Conservation (phyloP, 1,140 invertebrate species). For the Drosophila nebulosa region DNA sequence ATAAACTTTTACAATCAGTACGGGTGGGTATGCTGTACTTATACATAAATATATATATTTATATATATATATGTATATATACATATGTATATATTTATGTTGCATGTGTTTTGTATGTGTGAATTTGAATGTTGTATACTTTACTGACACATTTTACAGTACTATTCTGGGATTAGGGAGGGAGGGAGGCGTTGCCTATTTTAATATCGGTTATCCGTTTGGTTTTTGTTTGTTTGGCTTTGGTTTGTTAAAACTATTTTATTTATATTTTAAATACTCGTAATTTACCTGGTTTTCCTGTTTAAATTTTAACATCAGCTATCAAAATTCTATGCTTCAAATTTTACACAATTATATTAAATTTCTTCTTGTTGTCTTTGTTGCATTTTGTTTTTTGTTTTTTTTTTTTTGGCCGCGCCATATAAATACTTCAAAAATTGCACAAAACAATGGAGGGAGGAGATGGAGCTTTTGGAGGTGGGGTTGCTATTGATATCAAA, state of each 20-base stretch:
- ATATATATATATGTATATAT: constrained; percentile 7
- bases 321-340: constrained; percentile 56
- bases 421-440: constrained; percentile 68
- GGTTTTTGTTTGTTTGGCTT: neutral
- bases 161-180: neutral
- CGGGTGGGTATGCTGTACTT: constrained; percentile 46
- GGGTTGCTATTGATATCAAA: constrained; percentile 40
- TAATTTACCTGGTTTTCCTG: constrained; percentile 70
- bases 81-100: too few relatives aligned
- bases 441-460: constrained; percentile 47
- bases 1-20: constrained; percentile 57
- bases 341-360: constrained; percentile 47
- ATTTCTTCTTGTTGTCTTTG: constrained; percentile 19
- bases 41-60: neutral
- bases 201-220: neutral
- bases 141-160: constrained; percentile 24
- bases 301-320: constrained; percentile 49
- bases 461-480: neutral
- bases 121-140: constrained; percentile 29
- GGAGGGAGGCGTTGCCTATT: neutral
- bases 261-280: constrained; percentile 35
- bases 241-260: neutral
- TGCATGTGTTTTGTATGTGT: too few relatives aligned
- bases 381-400: neutral
- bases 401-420: constrained; percentile 29